Evolutionary conservation across 2,113 vertebrate genomes (phyloP).

Genomic region (Rafetus swinhoei): DNA sequence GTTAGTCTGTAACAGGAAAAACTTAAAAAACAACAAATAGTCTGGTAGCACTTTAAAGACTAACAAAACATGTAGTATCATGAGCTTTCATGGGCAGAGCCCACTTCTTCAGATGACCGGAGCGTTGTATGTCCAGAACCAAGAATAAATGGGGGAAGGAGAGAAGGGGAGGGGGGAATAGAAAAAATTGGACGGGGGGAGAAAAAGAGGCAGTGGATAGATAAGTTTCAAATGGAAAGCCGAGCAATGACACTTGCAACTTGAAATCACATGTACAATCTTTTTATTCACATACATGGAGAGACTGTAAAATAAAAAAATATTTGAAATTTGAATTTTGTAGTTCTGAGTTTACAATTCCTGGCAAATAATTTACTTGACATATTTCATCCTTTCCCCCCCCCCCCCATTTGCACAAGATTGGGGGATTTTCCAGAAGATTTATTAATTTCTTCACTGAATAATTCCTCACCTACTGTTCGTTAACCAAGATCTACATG

Average conservation of each 20-base stretch:
- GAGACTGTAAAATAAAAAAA: background rate
- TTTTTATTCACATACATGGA: background rate
- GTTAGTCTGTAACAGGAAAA: no score
- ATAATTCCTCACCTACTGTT: background rate
- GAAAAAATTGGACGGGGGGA: no score
- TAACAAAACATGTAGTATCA: no score
- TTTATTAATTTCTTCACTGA: background rate
- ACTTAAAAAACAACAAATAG: no score
- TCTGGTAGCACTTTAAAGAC: no score
- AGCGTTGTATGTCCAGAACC: no score
- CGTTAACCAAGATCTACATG: background rate
- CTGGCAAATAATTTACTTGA: background rate
- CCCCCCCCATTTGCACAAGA: background rate
- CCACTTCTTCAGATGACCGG: no score
- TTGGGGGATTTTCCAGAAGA: background rate
- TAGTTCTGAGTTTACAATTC: background rate
- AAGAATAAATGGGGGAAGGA: no score
- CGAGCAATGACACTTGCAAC: conserved; percentile 35
- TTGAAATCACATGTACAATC: conserved; percentile 5
- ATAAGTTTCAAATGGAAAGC: no score
- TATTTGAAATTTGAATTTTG: background rate
- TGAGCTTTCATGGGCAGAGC: no score
- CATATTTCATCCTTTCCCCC: background rate
- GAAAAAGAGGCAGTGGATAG: no score
- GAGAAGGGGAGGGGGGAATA: no score